Conservation (phyloP, 2,113 vertebrate genomes). For the Phaetusa simplex region DNA sequence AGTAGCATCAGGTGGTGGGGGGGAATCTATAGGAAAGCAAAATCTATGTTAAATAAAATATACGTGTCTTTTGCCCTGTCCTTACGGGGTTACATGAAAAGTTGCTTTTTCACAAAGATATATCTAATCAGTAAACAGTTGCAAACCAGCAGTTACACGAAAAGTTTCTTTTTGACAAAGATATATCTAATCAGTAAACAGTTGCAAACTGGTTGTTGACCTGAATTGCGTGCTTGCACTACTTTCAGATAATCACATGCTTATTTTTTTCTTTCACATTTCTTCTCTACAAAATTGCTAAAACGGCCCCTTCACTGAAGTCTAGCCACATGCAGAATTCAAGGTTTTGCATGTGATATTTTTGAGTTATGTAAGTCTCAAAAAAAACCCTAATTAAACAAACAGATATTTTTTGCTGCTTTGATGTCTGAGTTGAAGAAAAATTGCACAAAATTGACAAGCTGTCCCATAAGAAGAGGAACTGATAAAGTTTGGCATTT, state of each 20-base stretch:
- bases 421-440: not conserved
- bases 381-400: not conserved
- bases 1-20: not conserved
- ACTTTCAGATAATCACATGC: not conserved
- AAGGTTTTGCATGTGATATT: not conserved
- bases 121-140: not conserved
- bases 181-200: not conserved
- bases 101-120: not conserved
- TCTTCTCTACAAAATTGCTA: not conserved
- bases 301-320: not conserved
- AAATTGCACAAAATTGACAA: not conserved
- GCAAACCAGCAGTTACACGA: not conserved
- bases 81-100: not conserved
- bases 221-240: not conserved
- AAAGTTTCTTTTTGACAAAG: not conserved
- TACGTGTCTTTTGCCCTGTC: not conserved
- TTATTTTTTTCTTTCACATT: not conserved
- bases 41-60: not conserved
- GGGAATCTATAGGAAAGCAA: not conserved
- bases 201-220: not conserved
- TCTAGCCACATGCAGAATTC: not conserved
- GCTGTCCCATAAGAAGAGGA: not conserved
- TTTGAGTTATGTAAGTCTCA: not conserved
- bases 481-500: not conserved
- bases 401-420: not conserved